A percentile compares a stretch with the other conserved stretches of the same genome.
Evolutionary conservation across 2,113 vertebrate genomes (phyloP).

Genomic region (Archocentrus centrarchus): DNA sequence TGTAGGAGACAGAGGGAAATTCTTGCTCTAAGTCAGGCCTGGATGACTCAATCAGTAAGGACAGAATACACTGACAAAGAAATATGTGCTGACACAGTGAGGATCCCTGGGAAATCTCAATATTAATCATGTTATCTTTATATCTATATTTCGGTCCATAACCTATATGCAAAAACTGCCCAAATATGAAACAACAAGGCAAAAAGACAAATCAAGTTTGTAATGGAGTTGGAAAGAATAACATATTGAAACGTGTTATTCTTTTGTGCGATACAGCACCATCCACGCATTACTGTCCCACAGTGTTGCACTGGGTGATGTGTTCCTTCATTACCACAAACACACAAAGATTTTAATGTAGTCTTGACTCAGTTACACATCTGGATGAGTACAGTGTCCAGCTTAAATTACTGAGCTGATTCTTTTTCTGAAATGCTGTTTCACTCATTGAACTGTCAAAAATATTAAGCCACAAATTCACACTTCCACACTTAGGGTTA

Average conservation of each 20-base stretch:
- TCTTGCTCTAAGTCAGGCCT: constrained; percentile 38
- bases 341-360: no score
- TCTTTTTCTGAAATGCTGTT: no score
- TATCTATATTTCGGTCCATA: background rate
- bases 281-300: background rate
- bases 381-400: no score
- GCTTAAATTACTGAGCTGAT: no score
- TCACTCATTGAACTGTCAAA: no score
- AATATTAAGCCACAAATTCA: no score
- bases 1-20: constrained; percentile 44
- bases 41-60: constrained; percentile 58
- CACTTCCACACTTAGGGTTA: background rate
- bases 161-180: background rate
- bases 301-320: background rate
- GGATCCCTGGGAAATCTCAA: background rate
- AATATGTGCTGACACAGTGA: constrained; percentile 9
- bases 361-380: no score
- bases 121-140: background rate
- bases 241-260: background rate
- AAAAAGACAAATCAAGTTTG: background rate
- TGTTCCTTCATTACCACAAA: no score
- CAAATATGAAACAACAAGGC: background rate
- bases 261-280: no score
- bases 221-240: background rate
- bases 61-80: background rate